Evolutionary conservation across 1,140 invertebrate genomes (phyloP).

Genomic region (Oryctes rhinoceros): DNA sequence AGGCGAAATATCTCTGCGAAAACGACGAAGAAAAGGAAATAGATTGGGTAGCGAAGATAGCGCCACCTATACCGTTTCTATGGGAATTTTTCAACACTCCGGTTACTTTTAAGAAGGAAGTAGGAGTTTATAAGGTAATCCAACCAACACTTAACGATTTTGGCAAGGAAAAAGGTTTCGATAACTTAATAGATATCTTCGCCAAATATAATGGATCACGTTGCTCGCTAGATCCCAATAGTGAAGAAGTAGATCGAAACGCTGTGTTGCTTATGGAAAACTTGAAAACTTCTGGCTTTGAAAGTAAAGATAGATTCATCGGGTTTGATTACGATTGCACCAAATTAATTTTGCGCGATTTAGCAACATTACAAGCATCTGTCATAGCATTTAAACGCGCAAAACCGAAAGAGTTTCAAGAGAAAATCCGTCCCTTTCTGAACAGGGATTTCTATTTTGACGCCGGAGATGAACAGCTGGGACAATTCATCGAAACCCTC

Average conservation of each 20-base stretch:
- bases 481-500: neutral
- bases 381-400: constrained; percentile 57
- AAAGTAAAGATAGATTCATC: constrained; percentile 53
- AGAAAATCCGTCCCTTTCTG: constrained; percentile 52
- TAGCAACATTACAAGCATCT: constrained; percentile 61
- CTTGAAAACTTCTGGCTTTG: constrained; percentile 57
- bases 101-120: constrained; percentile 61
- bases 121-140: constrained; percentile 51
- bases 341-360: constrained; percentile 53
- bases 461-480: neutral
- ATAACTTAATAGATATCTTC: constrained; percentile 46
- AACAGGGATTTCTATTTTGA: neutral
- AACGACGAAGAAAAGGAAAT: constrained; percentile 49
- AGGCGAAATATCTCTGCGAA: constrained; percentile 51
- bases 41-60: constrained; percentile 62
- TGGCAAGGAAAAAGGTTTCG: constrained; percentile 49
- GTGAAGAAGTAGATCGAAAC: constrained; percentile 51
- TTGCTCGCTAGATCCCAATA: constrained; percentile 47
- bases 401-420: constrained; percentile 62
- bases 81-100: constrained; percentile 58
- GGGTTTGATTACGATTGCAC: constrained; percentile 59
- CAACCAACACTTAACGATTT: constrained; percentile 51
- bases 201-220: constrained; percentile 52
- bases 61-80: constrained; percentile 58
- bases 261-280: constrained; percentile 61